Conservation (phyloP, 2,797 vertebrate species). For the Poecilia picta region DNA sequence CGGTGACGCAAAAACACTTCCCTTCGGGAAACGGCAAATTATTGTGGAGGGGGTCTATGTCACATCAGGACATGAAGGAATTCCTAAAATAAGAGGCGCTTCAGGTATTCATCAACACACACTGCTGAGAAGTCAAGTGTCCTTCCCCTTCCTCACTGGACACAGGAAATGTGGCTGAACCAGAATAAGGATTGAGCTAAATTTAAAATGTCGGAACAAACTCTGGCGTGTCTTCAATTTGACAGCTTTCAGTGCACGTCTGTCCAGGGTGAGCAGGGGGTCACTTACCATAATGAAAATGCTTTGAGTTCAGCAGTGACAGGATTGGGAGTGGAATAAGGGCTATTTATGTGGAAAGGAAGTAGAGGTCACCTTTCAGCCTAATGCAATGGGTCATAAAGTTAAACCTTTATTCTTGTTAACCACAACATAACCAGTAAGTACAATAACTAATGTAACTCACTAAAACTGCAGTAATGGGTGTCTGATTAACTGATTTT, state of each 20-base stretch:
- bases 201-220: slow-evolving; percentile 58
- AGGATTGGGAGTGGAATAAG: slow-evolving; percentile 17
- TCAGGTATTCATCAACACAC: slow-evolving; percentile 24
- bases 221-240: slow-evolving; percentile 16
- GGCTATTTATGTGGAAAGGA: not conserved
- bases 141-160: slow-evolving; percentile 57
- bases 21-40: slow-evolving; percentile 75
- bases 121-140: slow-evolving; percentile 11
- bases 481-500: not conserved
- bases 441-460: not conserved
- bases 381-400: not conserved
- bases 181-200: slow-evolving; percentile 54
- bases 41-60: slow-evolving; percentile 69
- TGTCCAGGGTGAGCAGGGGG: slow-evolving; percentile 20
- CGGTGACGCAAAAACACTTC: slow-evolving; percentile 78
- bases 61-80: slow-evolving; percentile 45
- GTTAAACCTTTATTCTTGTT: not conserved
- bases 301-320: slow-evolving; percentile 50
- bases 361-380: slow-evolving; percentile 10
- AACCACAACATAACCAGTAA: not conserved
- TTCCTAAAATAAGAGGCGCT: slow-evolving; percentile 52
- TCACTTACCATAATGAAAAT: slow-evolving; percentile 41
- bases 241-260: slow-evolving; percentile 25
- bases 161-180: slow-evolving; percentile 52
- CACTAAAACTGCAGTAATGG: not conserved